phyloP scores from a whole-genome alignment of 2,888 invertebrate genomes.

The Eupeodes luniger region DNA sequence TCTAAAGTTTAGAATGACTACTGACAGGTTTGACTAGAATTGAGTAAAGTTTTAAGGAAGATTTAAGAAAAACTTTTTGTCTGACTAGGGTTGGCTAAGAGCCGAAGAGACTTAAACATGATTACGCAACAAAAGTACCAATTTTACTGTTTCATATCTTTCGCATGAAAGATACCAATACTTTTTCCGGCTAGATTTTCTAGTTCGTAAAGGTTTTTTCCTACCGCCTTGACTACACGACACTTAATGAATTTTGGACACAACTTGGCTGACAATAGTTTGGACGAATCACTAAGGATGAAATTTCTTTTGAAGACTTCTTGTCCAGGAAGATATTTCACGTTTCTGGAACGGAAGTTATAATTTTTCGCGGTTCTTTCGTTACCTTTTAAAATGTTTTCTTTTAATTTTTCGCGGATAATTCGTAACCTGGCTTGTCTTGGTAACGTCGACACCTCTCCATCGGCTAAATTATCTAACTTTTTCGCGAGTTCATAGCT shows the following conservation, averaged over 20 bases:
- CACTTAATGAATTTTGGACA: background rate
- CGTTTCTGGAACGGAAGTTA: background rate
- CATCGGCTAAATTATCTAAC: background rate
- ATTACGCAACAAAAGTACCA: no score
- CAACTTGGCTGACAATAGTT: background rate
- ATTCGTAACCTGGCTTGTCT: background rate
- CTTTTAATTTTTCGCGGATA: background rate
- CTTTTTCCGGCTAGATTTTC: background rate
- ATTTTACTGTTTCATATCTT: background rate
- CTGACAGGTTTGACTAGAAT: no score
- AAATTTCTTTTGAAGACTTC: background rate
- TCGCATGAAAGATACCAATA: background rate
- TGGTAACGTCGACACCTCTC: background rate
- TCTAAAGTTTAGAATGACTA: no score
- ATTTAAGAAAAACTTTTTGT: no score
- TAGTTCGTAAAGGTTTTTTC: background rate
- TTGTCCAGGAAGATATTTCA: background rate
- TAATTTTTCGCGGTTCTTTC: background rate
- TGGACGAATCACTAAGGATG: no score
- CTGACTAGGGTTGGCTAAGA: no score
- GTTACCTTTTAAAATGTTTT: background rate
- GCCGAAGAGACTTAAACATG: no score
- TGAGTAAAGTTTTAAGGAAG: no score
- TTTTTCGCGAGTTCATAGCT: constrained; percentile 1
- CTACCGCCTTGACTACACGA: background rate